A percentile compares a stretch with the other conserved stretches of the same genome.
Conservation (phyloP, 1,140 invertebrate species). For the Microplitis demolitor region DNA sequence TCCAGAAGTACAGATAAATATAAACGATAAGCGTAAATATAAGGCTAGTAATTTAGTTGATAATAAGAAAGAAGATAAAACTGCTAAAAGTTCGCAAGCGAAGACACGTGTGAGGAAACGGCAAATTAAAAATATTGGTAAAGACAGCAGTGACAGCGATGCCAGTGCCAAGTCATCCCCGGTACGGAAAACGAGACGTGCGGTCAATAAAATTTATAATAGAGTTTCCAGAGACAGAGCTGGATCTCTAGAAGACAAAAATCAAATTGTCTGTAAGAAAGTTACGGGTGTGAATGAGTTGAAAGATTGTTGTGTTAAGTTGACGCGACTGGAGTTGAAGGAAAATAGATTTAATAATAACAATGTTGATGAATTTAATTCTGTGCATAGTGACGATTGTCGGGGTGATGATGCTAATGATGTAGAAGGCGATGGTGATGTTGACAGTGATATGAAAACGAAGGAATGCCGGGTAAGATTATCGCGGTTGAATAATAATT, state of each 20-base stretch:
- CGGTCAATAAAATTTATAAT: not conserved
- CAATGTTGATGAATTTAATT: not conserved
- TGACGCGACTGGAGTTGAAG: not conserved
- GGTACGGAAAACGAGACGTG: not conserved
- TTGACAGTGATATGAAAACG: not conserved
- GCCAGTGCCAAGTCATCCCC: not conserved
- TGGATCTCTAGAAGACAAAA: not conserved
- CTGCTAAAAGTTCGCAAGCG: not conserved
- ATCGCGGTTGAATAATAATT: not conserved
- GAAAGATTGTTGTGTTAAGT: not conserved
- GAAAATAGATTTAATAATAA: not conserved
- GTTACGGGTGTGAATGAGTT: not conserved
- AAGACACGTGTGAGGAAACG: not conserved
- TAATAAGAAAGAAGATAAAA: not conserved
- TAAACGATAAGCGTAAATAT: too few species aligned
- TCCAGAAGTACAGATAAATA: too few species aligned
- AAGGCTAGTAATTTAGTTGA: not conserved
- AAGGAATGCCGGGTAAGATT: not conserved
- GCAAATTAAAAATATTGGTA: not conserved
- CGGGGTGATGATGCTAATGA: not conserved
- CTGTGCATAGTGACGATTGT: not conserved
- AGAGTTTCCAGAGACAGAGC: not conserved
- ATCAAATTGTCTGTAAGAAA: constrained; percentile 1
- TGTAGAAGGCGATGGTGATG: not conserved
- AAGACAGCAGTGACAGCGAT: not conserved